Evolutionary conservation across 53 echinoderm and acorn worm genomes (phyloP).

Genomic region (Apostichopus leukothele): DNA sequence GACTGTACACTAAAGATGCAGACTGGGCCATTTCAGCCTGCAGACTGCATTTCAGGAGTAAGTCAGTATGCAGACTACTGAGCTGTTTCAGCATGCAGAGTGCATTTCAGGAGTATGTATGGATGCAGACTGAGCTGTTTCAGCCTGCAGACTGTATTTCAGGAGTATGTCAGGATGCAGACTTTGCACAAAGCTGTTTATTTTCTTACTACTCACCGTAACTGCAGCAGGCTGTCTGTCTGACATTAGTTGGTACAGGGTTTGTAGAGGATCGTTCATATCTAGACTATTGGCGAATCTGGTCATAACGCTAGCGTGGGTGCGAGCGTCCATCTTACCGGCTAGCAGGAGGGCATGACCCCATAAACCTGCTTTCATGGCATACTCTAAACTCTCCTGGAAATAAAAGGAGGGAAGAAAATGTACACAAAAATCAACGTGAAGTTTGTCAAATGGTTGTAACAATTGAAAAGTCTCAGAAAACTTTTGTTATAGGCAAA

Average conservation of each 20-base stretch:
- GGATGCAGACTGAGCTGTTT: too few species aligned
- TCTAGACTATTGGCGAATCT: slow-evolving; percentile 97
- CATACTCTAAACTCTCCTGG: slow-evolving; percentile 90
- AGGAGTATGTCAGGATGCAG: too few species aligned
- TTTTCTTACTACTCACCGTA: slow-evolving; percentile 66
- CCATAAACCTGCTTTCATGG: slow-evolving; percentile 88
- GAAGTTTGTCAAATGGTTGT: neutral
- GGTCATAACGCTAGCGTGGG: slow-evolving; percentile 96
- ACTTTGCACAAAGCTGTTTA: too few species aligned
- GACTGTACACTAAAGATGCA: too few species aligned
- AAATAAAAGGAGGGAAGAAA: slow-evolving; percentile 3
- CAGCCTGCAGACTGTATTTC: too few species aligned
- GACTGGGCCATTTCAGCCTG: too few species aligned
- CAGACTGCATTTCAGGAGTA: too few species aligned
- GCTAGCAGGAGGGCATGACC: slow-evolving; percentile 93
- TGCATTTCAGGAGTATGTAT: too few species aligned
- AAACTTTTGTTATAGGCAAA: too few species aligned
- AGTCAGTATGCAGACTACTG: too few species aligned
- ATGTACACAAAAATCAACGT: neutral
- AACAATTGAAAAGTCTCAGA: too few species aligned
- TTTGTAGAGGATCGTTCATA: slow-evolving; percentile 96
- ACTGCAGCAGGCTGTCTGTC: slow-evolving; percentile 98
- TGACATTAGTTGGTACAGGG: slow-evolving; percentile 97
- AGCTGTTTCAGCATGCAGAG: too few species aligned
- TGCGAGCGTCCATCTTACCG: slow-evolving; percentile 95